These are phyloP conservation scores for Phoxinus phoxinus DNA, from an alignment of 2,113 vertebrate genomes.

Conservation along the genomic window DNA sequence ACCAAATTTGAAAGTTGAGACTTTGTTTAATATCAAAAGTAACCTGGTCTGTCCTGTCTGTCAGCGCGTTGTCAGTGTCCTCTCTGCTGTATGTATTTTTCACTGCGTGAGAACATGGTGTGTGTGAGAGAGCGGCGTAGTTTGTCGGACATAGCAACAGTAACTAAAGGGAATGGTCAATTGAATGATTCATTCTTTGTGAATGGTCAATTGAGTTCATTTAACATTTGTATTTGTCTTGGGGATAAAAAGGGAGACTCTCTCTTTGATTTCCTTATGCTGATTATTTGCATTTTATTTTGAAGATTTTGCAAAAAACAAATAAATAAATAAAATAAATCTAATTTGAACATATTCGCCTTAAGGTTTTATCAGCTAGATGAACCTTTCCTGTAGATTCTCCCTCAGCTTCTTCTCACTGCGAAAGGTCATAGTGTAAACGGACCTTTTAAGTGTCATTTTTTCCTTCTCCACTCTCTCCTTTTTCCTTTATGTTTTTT, in stretches of 20 bases:
- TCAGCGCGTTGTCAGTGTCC: too few species aligned
- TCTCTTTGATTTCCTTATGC: neutral
- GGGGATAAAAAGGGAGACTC: neutral
- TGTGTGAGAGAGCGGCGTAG: too few species aligned
- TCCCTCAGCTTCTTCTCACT: neutral
- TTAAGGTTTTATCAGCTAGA: neutral
- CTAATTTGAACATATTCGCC: too few species aligned
- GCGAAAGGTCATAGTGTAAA: conserved; percentile 4
- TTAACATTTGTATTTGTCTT: neutral
- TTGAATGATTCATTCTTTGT: too few species aligned
- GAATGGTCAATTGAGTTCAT: too few species aligned
- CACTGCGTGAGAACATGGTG: too few species aligned
- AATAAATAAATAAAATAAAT: neutral
- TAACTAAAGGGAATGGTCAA: too few species aligned
- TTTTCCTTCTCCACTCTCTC: conserved; percentile 12
- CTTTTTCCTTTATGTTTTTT: neutral
- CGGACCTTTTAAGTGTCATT: conserved; percentile 7
- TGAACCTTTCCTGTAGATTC: neutral
- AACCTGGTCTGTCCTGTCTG: too few species aligned
- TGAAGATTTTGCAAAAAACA: neutral
- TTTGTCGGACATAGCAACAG: too few species aligned
- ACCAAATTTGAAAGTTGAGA: too few species aligned
- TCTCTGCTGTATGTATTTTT: too few species aligned
- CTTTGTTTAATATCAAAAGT: too few species aligned
- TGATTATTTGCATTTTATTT: neutral